Base-by-base conservation (phyloP, 2,113 vertebrate genomes). In the Hippocampus mohnikei region DNA sequence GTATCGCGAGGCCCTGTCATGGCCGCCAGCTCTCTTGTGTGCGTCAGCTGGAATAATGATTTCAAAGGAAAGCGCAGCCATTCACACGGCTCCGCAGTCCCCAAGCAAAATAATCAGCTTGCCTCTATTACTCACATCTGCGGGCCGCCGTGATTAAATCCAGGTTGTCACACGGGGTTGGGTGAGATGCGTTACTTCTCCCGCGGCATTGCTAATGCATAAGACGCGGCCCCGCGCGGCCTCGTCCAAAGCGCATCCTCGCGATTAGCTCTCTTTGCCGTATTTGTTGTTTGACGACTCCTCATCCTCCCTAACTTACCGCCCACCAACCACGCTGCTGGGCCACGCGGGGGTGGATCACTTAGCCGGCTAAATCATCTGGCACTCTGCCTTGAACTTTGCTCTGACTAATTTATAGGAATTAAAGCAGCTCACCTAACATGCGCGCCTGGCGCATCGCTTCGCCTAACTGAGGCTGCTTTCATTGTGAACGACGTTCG, bases 361-460 rank as follows among this genome's bases (percentile, higher is more conserved):
- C 85, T 89, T 85, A 88, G 84, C 67, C 61, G 79, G 88, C 87
- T 85, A 88, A 88, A 87, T 88, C 70, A 72, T 86, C 84, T 89
- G 90, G 88, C 87, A 66, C 79, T 76, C 66, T 85, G 83, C 88
- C 88, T 84, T 81, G 78, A 90, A 90, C 88, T 88, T 86, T 88
- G 85, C 81, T 85, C 87, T 80, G 79, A 88, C 86, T 89, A 90
- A 92, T 91, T 90, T 84, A 90, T 87, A 78, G 84, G 87, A 89
- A 88, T 88, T 88, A 88, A 89, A 88, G 82, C 48, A 62, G 62
- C 79, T 87, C 78, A 87, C 86, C 84, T 88, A 78, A 75, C 64
- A 81, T 62, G 74, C 78, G 71, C 59, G 67, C 64, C 85, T 79
- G 52, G 62, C 66, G 82, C n/a, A 66, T 71, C 18, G 77, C 77